These are phyloP conservation scores for Chrysochloris asiatica DNA, from an alignment of 2,113 vertebrate species.

Conservation along the genomic window DNA sequence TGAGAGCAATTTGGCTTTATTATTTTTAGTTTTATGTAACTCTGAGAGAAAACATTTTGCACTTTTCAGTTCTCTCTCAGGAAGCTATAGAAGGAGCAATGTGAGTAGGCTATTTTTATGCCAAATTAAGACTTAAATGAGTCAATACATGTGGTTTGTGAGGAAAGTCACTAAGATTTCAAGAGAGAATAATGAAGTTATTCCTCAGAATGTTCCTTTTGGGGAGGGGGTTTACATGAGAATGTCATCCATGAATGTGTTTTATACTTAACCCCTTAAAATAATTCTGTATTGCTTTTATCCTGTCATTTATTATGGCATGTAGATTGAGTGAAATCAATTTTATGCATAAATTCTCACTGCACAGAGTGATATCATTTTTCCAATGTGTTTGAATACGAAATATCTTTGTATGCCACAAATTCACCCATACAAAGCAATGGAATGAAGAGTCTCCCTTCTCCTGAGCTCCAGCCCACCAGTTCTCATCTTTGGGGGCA, in stretches of 20 bases:
- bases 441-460: background rate
- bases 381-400: background rate
- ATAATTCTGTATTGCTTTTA: background rate
- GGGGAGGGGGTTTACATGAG: background rate
- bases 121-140: constrained; percentile 72
- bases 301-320: background rate
- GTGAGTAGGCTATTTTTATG: constrained; percentile 74
- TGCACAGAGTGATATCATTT: constrained; percentile 6
- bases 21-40: constrained; percentile 57
- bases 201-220: constrained; percentile 15
- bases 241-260: background rate
- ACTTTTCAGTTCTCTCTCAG: constrained; percentile 70
- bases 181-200: constrained; percentile 63
- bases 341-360: background rate
- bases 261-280: background rate
- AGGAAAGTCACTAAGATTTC: constrained; percentile 57
- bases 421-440: background rate
- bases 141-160: constrained; percentile 76
- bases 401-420: background rate
- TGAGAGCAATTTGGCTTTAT: background rate
- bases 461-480: too few species aligned
- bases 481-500: background rate
- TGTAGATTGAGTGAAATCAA: background rate
- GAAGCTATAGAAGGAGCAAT: constrained; percentile 65
- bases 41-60: constrained; percentile 75